Conservation (phyloP, 2,888 invertebrate species). For the Gastrophysa polygoni region DNA sequence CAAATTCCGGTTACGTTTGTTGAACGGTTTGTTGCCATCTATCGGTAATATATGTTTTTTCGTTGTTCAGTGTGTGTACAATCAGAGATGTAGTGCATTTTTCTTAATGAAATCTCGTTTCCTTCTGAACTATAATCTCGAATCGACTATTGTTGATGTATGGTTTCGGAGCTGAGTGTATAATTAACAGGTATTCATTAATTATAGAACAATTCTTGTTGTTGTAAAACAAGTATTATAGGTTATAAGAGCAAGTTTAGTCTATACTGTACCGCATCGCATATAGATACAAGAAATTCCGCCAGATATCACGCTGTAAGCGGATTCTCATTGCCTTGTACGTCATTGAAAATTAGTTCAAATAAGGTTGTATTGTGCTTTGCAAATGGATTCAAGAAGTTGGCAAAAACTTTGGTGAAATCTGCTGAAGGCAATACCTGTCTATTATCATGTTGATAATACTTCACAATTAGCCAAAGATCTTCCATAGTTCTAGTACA, state of each 20-base stretch:
- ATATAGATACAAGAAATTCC: conserved; percentile 2
- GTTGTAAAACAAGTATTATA: conserved; percentile 1
- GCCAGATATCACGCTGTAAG: conserved; percentile 5
- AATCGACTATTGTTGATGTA: not conserved
- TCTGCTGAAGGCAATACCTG: not conserved
- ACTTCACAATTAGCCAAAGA: too few relatives aligned
- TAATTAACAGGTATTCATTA: not conserved
- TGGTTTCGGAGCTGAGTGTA: not conserved
- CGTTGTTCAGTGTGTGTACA: not conserved
- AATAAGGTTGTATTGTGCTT: not conserved
- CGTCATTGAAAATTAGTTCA: not conserved
- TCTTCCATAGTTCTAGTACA: not conserved
- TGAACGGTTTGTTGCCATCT: not conserved
- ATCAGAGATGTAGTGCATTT: not conserved
- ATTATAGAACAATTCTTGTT: not conserved
- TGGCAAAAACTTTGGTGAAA: not conserved
- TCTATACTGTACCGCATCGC: not conserved
- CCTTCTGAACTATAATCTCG: too few relatives aligned
- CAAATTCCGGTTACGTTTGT: not conserved
- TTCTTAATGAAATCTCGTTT: not conserved
- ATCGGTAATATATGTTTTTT: not conserved
- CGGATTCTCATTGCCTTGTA: not conserved
- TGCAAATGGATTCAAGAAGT: not conserved
- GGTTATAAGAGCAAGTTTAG: not conserved
- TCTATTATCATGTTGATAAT: not conserved